These are phyloP conservation scores for Kryphioiulus occultus DNA, from an alignment of 2,888 invertebrate species.

Conservation along the genomic window DNA sequence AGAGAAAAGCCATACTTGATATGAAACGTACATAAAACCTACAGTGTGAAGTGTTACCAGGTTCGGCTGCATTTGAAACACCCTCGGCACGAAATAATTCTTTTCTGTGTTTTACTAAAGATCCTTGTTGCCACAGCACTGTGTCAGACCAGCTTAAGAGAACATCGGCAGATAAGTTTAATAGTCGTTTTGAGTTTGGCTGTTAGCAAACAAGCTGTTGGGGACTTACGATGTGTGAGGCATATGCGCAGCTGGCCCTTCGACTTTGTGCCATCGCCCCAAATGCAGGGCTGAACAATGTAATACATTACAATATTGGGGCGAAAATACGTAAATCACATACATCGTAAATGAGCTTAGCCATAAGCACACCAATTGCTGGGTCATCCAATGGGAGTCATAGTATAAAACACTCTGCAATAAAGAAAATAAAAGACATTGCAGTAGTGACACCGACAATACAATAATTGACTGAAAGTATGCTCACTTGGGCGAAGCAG, in stretches of 20 bases:
- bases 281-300: conserved; percentile 90
- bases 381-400: conserved; percentile 82
- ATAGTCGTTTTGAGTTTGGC: not conserved
- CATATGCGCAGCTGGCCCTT: conserved; percentile 68
- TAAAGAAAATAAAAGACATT: conserved; percentile 54
- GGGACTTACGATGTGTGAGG: conserved; percentile 64
- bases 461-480: not conserved
- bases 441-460: not conserved
- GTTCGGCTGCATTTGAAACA: conserved; percentile 84
- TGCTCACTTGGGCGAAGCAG: conserved; percentile 81
- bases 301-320: conserved; percentile 83
- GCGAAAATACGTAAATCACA: conserved; percentile 73
- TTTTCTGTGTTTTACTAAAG: conserved; percentile 75
- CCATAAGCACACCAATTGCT: conserved; percentile 85
- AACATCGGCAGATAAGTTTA: not conserved
- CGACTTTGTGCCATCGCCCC: conserved; percentile 77
- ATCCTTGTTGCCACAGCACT: conserved; percentile 78
- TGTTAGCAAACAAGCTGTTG: not conserved
- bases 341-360: conserved; percentile 83
- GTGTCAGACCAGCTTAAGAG: conserved; percentile 67
- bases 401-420: conserved; percentile 71
- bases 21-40: conserved; percentile 82
- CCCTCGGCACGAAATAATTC: conserved; percentile 79
- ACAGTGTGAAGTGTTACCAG: conserved; percentile 79
- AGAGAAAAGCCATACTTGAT: not conserved